A percentile compares a stretch with the other conserved stretches of the same genome.
Evolutionary conservation across 2,888 invertebrate genomes (phyloP).

Genomic region (Diloba caeruleocephala): DNA sequence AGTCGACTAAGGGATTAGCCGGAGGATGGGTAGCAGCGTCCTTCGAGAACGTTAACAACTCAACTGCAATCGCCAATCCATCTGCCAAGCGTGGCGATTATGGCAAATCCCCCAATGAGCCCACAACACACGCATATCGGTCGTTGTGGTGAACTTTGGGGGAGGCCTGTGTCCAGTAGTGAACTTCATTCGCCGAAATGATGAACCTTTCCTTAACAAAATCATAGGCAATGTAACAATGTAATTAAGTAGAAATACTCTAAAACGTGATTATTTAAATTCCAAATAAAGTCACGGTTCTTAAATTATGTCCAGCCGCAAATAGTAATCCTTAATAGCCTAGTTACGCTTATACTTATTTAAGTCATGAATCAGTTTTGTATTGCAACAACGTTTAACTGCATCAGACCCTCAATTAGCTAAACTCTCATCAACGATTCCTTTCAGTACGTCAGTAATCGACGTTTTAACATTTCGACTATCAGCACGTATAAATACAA

Average conservation of each 20-base stretch:
- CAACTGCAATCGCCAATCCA: no score
- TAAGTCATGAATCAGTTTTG: conserved; percentile 47
- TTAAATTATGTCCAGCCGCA: conserved; percentile 48
- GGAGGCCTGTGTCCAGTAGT: no score
- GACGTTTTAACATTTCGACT: conserved; percentile 39
- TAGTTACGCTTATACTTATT: conserved; percentile 47
- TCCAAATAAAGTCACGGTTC: conserved; percentile 49
- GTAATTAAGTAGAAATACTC: conserved; percentile 15
- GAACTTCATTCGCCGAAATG: no score
- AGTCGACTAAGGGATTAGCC: no score
- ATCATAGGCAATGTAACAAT: conserved; percentile 23
- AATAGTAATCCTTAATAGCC: conserved; percentile 50
- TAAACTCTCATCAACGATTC: conserved; percentile 50
- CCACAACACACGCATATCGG: no score
- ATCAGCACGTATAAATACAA: conserved; percentile 51
- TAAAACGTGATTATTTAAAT: conserved; percentile 39
- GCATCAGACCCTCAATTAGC: conserved; percentile 35
- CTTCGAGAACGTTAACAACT: no score
- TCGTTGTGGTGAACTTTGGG: no score
- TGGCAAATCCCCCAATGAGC: no score
- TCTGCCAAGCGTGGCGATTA: no score
- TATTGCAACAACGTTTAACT: conserved; percentile 44
- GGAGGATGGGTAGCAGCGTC: no score
- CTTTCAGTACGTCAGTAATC: conserved; percentile 35
- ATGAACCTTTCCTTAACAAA: no score